Base-by-base conservation (phyloP, 2,888 invertebrate species). In the Tubulanus polymorphus region DNA sequence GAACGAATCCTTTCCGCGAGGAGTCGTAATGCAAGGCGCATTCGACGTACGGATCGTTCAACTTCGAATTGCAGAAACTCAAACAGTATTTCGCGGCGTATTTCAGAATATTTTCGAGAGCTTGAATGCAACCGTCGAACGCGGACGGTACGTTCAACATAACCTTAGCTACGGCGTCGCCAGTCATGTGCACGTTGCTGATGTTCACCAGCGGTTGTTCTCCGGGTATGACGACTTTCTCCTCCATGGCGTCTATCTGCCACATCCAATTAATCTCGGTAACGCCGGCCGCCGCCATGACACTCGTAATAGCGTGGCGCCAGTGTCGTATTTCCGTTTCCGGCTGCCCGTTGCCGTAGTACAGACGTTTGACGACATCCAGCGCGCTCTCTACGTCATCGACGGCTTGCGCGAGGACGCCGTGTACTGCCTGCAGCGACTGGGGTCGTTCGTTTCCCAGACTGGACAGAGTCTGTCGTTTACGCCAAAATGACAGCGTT, bases 11-110 rank as follows among this genome's bases (percentile, higher is more conserved):
- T 15, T 59, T 54, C 45, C 67, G 57, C 59, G 70, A 69, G 52
- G 64, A 64, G 55, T 73, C 70, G 56, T 73, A 72, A 52, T 70
- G 71, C 3, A 65, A 63, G 8, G 69, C 69, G 3, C 71, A 71
- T 56, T 72, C 71, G 52, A 72, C 53, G 57, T 69, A 71, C 1
- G 55, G 15, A 51, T 73, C 71, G 0, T 66, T 37, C 27, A 37
- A 68, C 6, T 67, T 66, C 0, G 57, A 32, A 10, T 59, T 51
- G 26, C 63, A 66, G 57, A 72, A 74, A 55, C 70, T 71, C 46
- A 64, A 58, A 55, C 71, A 70, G 53, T 74, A 74, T 55, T 67
- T 70, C 29, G 57, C 57, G 63, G 71, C 66, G 52, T 64, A 72
- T 18, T 61, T 63, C 47, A 56, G 48, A 2, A 73, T 52, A 26